phyloP scores from a whole-genome alignment of 2,888 invertebrate species.

The Omphaloscelis lunosa region DNA sequence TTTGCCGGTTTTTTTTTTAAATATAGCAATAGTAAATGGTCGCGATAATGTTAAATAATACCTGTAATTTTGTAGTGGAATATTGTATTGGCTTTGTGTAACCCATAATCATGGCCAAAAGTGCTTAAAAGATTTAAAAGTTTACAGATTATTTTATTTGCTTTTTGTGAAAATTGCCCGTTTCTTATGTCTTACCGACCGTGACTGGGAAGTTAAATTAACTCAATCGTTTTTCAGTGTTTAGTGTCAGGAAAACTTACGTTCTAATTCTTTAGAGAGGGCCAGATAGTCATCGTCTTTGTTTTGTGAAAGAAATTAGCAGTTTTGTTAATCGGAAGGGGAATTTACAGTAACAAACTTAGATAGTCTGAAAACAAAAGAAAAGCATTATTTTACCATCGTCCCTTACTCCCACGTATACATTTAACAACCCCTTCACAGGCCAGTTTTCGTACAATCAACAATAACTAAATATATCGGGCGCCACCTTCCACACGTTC shows the following conservation, averaged over 20 bases:
- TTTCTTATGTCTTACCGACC: not conserved
- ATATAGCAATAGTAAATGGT: slow-evolving; percentile 17
- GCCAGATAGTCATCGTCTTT: too few relatives aligned
- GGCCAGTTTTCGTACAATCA: slow-evolving; percentile 13
- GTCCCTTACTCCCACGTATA: not conserved
- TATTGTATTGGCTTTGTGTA: slow-evolving; percentile 23
- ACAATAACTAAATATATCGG: slow-evolving; percentile 18
- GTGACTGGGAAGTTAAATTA: not conserved
- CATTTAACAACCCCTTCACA: slow-evolving; percentile 6
- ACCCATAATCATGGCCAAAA: slow-evolving; percentile 24
- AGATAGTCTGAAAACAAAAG: not conserved
- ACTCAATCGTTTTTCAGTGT: not conserved
- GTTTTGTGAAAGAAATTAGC: not conserved
- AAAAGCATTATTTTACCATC: not conserved
- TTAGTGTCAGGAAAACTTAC: not conserved
- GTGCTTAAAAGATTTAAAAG: slow-evolving; percentile 12
- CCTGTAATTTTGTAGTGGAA: slow-evolving; percentile 28
- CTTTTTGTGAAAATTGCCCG: not conserved
- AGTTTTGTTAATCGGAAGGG: not conserved
- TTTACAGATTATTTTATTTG: slow-evolving; percentile 17
- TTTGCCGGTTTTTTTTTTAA: not conserved
- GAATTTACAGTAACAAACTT: not conserved
- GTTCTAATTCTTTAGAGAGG: not conserved
- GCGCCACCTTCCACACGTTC: slow-evolving; percentile 21
- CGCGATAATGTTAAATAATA: slow-evolving; percentile 29